Conservation (phyloP, 2,888 invertebrate species). For the Cephus pulcher region DNA sequence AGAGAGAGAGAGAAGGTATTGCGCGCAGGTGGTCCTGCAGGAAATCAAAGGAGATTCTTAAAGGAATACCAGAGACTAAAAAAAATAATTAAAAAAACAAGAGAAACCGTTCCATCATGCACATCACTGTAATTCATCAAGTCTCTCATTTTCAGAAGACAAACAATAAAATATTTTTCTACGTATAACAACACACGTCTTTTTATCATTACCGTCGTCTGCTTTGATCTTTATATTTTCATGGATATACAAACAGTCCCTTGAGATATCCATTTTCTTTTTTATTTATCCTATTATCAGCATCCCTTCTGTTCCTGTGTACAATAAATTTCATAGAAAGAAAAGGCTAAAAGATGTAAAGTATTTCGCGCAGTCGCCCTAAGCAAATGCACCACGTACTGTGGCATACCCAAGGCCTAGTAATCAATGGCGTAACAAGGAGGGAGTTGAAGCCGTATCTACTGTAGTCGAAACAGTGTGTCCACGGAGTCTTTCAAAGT, state of each 20-base stretch:
- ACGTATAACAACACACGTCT: constrained; percentile 16
- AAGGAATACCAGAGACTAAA: neutral
- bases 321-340: neutral
- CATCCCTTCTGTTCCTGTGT: neutral
- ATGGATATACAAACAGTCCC: neutral
- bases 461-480: neutral
- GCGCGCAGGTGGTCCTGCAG: neutral
- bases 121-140: constrained; percentile 38
- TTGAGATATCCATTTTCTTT: neutral
- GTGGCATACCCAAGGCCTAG: constrained; percentile 28
- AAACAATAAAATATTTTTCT: constrained; percentile 49
- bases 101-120: neutral
- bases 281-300: neutral
- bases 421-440: constrained; percentile 39
- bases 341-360: neutral
- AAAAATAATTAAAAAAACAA: neutral
- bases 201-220: neutral
- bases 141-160: constrained; percentile 53
- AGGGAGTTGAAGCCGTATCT: neutral
- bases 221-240: neutral
- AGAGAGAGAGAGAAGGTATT: neutral
- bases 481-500: neutral
- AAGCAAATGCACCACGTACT: constrained; percentile 31
- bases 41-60: neutral
- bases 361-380: constrained; percentile 7